Conservation (phyloP, 2,888 invertebrate genomes). For the Marronus borbonicus region DNA sequence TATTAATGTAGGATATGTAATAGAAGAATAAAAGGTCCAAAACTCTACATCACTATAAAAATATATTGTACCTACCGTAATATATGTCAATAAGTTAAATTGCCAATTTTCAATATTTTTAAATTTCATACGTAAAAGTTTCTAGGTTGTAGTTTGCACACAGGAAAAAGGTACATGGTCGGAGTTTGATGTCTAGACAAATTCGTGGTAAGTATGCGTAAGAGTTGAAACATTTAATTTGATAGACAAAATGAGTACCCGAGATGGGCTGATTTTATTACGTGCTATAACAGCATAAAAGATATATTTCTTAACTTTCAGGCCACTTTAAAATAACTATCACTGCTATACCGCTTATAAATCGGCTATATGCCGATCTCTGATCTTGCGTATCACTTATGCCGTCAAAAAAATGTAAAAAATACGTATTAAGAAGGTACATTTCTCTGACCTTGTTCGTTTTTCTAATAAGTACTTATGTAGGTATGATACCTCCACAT, state of each 20-base stretch:
- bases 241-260: background rate
- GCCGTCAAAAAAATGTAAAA: background rate
- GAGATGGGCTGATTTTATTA: background rate
- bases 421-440: background rate
- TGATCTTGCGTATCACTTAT: background rate
- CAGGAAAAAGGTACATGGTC: constrained; percentile 34
- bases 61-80: constrained; percentile 6
- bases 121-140: background rate
- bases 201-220: background rate
- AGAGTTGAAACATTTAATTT: background rate
- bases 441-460: constrained; percentile 28
- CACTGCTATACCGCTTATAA: background rate
- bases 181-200: constrained; percentile 1
- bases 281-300: background rate
- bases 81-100: constrained; percentile 20
- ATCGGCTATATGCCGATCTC: background rate
- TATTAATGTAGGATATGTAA: constrained; percentile 25
- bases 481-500: constrained; percentile 38
- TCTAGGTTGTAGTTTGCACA: constrained; percentile 33
- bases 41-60: constrained; percentile 42
- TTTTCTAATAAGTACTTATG: constrained; percentile 21
- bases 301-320: background rate
- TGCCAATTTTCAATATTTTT: constrained; percentile 46
- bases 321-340: background rate
- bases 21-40: constrained; percentile 53